Base-by-base conservation (phyloP, 2,888 invertebrate genomes). In the Cryptocephalus primarius region DNA sequence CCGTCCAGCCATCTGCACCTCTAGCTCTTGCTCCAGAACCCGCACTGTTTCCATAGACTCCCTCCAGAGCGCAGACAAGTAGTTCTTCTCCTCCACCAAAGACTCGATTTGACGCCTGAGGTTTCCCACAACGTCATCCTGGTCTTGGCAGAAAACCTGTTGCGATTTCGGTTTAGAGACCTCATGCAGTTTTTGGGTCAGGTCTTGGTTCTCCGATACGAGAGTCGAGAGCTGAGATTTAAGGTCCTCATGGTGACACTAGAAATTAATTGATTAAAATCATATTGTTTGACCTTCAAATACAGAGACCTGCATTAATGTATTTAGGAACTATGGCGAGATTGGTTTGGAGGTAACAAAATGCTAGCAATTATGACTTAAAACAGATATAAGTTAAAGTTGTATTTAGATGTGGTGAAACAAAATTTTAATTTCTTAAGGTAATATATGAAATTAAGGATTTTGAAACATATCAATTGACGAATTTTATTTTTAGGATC, bases 11-110 rank as follows among this genome's bases (percentile, higher is more conserved):
- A 64, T 60, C 58, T 78, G 80, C 22, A 74, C 68, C 63, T 74
- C 76, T 3, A 86, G 65, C 67, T 86, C 83, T 13, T 73, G 74
- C 61, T 87, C 85, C 47, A 86, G 69, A 42, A 75, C 75, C 34
- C 79, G 77, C 42, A 85, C 79, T 0, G 81, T 80, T 60, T 77
- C 77, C 49, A 83, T 71, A 0, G 83, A 77, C 49, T 78, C 79
- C 62, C 80, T 79, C 80, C 84, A 85, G 33, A 86, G 63, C 12
- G 78, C 74, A 40, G 76, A 72, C 2, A 81, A 70, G 0, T 80
- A 79, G 43, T 80, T 77, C 57, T 83, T 79, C 69, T 87, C 86
- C 75, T 80, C 47, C 10, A 51, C 32, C 4, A 59, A 41, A 4
- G 43, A 38, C 11, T 50, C 43, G 9, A 65, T 54, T 51, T 64